Evolutionary conservation across 2,797 vertebrate genomes (phyloP).

Genomic region (Ficedula albicollis): DNA sequence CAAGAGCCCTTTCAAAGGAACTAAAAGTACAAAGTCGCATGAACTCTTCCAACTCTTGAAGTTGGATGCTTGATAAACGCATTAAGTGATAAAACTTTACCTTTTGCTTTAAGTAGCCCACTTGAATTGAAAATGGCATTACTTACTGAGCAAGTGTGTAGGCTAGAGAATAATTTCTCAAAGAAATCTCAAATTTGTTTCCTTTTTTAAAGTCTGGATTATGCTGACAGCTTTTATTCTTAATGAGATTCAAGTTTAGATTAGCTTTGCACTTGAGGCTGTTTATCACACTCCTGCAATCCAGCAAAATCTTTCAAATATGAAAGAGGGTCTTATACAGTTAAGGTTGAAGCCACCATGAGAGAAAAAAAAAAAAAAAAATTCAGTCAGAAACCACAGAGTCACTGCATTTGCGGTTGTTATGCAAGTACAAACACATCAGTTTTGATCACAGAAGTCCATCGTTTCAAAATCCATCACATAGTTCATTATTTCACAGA

Average conservation of each 20-base stretch:
- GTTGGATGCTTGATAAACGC: neutral
- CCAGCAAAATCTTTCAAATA: neutral
- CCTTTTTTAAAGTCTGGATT: neutral
- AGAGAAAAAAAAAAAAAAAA: neutral
- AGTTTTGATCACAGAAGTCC: neutral
- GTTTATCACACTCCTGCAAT: neutral
- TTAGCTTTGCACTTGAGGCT: neutral
- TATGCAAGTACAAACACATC: neutral
- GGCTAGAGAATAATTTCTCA: neutral
- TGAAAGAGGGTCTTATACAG: neutral
- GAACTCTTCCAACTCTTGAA: neutral
- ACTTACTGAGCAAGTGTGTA: neutral
- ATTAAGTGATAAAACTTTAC: neutral
- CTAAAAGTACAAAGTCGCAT: neutral
- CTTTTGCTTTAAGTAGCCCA: neutral
- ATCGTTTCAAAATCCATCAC: neutral
- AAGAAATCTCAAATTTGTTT: neutral
- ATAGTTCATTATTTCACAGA: neutral
- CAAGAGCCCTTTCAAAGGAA: neutral
- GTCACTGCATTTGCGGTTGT: neutral
- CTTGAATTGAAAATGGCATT: neutral
- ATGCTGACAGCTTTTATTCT: neutral
- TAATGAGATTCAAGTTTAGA: neutral
- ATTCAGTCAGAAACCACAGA: neutral
- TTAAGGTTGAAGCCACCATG: neutral